Evolutionary conservation across 1,140 invertebrate genomes (phyloP).

Genomic region (Lordiphosa collinella): DNA sequence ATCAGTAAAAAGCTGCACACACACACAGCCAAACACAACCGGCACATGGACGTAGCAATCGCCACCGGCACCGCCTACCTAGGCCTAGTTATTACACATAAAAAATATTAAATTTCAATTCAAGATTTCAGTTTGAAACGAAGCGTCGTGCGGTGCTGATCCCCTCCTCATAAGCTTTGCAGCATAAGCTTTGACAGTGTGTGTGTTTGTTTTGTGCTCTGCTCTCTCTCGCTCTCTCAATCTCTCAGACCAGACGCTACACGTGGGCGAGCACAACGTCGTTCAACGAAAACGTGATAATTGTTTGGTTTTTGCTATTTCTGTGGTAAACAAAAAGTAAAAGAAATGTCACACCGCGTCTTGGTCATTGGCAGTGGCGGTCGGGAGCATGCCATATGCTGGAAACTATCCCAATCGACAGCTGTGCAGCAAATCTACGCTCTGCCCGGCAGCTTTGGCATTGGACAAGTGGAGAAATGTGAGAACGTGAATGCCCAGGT

Average conservation of each 20-base stretch:
- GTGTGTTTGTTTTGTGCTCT: background rate
- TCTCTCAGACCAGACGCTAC: slow-evolving; percentile 29
- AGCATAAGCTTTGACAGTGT: background rate
- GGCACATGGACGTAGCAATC: slow-evolving; percentile 4
- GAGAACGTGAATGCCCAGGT: slow-evolving; percentile 81
- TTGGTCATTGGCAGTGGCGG: slow-evolving; percentile 95
- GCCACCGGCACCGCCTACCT: slow-evolving; percentile 19
- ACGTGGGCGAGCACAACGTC: slow-evolving; percentile 44
- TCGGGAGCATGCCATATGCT: slow-evolving; percentile 96
- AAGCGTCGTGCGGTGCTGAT: slow-evolving; percentile 45
- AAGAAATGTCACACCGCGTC: slow-evolving; percentile 81
- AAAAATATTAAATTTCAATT: slow-evolving; percentile 40
- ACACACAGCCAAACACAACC: slow-evolving; percentile 5
- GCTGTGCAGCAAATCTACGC: slow-evolving; percentile 88
- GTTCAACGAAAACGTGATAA: slow-evolving; percentile 44
- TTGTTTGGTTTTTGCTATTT: slow-evolving; percentile 8
- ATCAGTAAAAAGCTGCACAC: slow-evolving; percentile 23
- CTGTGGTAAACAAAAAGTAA: background rate
- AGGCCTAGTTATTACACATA: slow-evolving; percentile 38
- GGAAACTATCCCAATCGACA: slow-evolving; percentile 92
- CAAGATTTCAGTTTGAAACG: slow-evolving; percentile 53
- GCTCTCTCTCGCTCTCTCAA: slow-evolving; percentile 4
- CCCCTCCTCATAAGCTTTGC: slow-evolving; percentile 2
- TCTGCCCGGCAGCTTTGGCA: slow-evolving; percentile 95
- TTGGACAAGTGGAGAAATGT: slow-evolving; percentile 85